Evolutionary conservation across 2,797 vertebrate species (phyloP), one percentile per base, ranked within the genome.

Genomic region (Benthosema pterotum): DNA sequence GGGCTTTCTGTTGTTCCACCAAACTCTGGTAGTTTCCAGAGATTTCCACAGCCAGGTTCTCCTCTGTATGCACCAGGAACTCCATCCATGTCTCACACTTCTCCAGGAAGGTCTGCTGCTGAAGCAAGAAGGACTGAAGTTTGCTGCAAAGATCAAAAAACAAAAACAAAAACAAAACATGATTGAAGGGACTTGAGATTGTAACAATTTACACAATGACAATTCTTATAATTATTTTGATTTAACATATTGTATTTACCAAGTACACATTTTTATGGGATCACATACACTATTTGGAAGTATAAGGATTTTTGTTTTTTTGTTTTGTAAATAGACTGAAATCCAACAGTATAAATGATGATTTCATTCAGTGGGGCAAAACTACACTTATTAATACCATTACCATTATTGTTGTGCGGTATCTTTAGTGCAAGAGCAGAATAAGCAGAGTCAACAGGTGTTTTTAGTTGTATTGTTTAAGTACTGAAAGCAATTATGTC

Each of bases 41-140:
- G 75, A 99, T 97, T 76, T 97, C 97, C 64, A 95, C 94, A 0
- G 94, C 94, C 70, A 99, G 84, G 62, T 96, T 97, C 64, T 96
- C 94, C 70, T 99, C 98, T 0, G 96, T 98, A 79, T 97, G 94
- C 52, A 95, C 89, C 74, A 99, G 87, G 80, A 99, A 97, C 83
- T 96, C 94, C 96, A 99, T 96, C 98, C 97, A 99, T 0, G 94
- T 95, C 73, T 98, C 97, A 83, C 98, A 99, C 74, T 99, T 99
- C 88, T 99, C 96, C 81, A 97, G 84, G 87, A 99, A 99, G 48
- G 95, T 97, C 83, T 99, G 97, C 76, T 96, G 95, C 85, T 96
- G 96, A 46, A 99, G 93, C 84, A 97, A 79, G 91, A 95, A 94
- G 11, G 96, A 97, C 85, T 99, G 97, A 3, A 99, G 90, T 77